Evolutionary conservation across 2,888 invertebrate genomes (phyloP).

Genomic region (Odontocerum albicorne): DNA sequence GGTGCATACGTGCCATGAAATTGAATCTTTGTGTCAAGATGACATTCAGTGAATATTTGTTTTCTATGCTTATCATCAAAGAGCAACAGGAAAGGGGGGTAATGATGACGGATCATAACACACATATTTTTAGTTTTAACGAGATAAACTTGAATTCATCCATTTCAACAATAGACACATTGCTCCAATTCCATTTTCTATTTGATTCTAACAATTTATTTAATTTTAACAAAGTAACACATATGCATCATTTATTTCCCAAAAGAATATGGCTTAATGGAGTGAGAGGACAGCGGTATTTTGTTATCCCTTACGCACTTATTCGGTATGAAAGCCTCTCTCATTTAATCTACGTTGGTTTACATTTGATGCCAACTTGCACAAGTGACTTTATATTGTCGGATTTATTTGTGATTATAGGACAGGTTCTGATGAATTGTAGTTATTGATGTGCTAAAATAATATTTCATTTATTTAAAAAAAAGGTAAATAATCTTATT

Average conservation of each 20-base stretch:
- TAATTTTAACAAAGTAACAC: constrained; percentile 1
- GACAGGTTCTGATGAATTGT: no score
- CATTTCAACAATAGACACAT: not conserved
- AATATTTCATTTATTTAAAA: not conserved
- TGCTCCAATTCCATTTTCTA: not conserved
- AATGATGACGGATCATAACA: no score
- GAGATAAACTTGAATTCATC: no score
- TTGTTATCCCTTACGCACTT: constrained; percentile 4
- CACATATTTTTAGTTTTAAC: no score
- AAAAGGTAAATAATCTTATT: not conserved
- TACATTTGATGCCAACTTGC: constrained; percentile 4
- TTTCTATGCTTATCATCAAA: no score
- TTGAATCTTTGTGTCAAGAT: no score
- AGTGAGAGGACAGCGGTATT: not conserved
- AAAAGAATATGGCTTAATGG: constrained; percentile 3
- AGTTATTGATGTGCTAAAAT: not conserved
- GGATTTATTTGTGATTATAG: no score
- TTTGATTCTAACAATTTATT: not conserved
- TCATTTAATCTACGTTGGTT: not conserved
- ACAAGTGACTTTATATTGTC: no score
- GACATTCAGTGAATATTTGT: no score
- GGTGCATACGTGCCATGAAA: no score
- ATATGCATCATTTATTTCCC: constrained; percentile 13
- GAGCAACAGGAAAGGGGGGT: no score
- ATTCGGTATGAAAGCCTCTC: constrained; percentile 6